Base-by-base conservation (phyloP, 2,888 invertebrate genomes). In the Phorcus lineatus region DNA sequence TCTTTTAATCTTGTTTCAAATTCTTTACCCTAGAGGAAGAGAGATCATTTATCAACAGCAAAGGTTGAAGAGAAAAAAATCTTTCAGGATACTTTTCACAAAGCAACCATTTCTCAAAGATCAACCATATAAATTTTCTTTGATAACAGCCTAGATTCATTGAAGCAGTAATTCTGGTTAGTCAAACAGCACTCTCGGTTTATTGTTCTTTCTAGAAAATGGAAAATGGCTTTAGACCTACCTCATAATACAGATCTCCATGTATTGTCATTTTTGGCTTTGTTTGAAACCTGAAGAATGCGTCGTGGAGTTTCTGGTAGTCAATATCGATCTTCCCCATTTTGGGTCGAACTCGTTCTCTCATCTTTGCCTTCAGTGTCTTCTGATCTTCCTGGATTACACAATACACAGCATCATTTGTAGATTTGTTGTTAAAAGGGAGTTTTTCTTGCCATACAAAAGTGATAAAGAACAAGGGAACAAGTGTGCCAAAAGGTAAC, bases 271-370 rank as follows among this genome's bases (percentile, higher is more conserved):
- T 98, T 85, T 97, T 96, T 0, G 99, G 99, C 93, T 99, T 99
- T 0, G 98, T 98, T 93, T 99, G 99, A 98, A 98, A 99, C 92
- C 97, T 97, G 95, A 99, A 99, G 94, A 99, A 99, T 0, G 99
- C 99, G 91, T 99, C 99, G 90, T 99, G 99, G 31, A 99, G 94
- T 92, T 99, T 99, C 93, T 99, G 99, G 93, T 99, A 99, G 94
- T 99, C 99, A 86, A 99, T 99, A 93, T 99, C 99, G 89, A 99
- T 99, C 94, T 99, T 99, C 52, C 99, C 99, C 91, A 99, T 95
- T 93, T 99, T 99, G 0, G 99, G 99, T 28, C 99, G 95, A 0
- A 98, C 96, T 82, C 98, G 95, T 92, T 99, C 99, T 28, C 99
- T 94, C 98, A 99, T 99, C 94, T 99, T 99, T 0, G 98, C 97